These are phyloP conservation scores for Myotis pilosus DNA, from an alignment of 2,797 vertebrate genomes.

Conservation along the genomic window DNA sequence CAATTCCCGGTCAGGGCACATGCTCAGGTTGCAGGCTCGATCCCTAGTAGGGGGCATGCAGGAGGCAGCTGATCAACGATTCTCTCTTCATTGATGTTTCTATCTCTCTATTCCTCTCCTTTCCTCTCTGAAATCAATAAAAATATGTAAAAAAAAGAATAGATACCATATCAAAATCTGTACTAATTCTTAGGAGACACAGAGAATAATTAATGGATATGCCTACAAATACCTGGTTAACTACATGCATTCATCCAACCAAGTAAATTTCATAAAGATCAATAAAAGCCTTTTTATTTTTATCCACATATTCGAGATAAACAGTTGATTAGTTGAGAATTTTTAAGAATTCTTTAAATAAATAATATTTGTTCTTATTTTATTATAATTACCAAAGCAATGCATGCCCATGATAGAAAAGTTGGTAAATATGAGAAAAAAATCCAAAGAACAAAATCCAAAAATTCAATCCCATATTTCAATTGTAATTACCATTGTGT, in stretches of 20 bases:
- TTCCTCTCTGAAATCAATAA: too few relatives aligned
- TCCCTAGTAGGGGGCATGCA: too few relatives aligned
- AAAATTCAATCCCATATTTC: background rate
- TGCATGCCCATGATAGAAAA: background rate
- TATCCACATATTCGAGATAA: background rate
- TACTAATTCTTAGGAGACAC: background rate
- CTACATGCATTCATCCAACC: background rate
- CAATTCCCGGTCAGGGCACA: too few relatives aligned
- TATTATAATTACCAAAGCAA: constrained; percentile 23
- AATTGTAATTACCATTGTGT: background rate
- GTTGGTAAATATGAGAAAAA: background rate
- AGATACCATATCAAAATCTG: background rate
- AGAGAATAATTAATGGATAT: background rate
- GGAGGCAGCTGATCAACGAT: too few relatives aligned
- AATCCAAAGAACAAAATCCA: background rate
- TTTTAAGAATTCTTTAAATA: background rate
- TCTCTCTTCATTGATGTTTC: too few relatives aligned
- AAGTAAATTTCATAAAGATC: constrained; percentile 32
- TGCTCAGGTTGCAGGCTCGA: too few relatives aligned
- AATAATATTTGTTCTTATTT: constrained; percentile 31
- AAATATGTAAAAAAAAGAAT: background rate
- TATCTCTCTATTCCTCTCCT: too few relatives aligned
- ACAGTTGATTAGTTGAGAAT: background rate
- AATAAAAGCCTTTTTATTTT: constrained; percentile 23
- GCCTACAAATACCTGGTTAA: background rate